phyloP scores from a whole-genome alignment of 2,797 vertebrate genomes.

The Ambastaia sidthimunki region DNA sequence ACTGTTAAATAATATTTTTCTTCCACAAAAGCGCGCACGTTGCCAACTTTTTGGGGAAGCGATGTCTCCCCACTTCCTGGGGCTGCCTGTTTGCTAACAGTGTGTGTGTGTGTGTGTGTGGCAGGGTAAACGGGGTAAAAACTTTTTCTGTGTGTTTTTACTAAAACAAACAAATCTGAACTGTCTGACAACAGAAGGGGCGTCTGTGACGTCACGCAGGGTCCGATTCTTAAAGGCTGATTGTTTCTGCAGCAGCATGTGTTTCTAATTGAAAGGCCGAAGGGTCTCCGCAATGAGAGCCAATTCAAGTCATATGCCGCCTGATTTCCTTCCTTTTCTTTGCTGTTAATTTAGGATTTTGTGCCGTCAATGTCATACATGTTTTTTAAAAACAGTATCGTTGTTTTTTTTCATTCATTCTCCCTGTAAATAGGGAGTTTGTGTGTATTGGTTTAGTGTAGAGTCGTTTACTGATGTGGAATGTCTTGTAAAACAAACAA shows the following conservation, averaged over 20 bases:
- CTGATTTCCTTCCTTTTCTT: not conserved
- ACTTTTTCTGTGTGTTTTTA: not conserved
- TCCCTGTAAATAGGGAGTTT: not conserved
- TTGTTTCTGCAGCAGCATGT: conserved; percentile 25
- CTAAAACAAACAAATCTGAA: not conserved
- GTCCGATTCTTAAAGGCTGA: not conserved
- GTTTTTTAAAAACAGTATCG: not conserved
- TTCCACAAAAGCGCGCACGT: not conserved
- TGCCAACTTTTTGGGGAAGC: conserved; percentile 40
- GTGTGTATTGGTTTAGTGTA: not conserved
- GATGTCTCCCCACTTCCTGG: conserved; percentile 22
- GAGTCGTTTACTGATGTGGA: not conserved
- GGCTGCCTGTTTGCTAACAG: conserved; percentile 8
- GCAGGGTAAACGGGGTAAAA: not conserved
- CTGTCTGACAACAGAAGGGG: not conserved
- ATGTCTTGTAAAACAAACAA: conserved; percentile 4
- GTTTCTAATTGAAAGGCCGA: conserved; percentile 46
- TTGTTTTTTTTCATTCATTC: not conserved
- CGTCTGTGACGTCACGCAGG: not conserved
- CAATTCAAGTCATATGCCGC: conserved; percentile 23
- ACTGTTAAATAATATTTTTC: not conserved
- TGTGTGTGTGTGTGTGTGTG: conserved; percentile 33
- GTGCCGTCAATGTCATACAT: not conserved
- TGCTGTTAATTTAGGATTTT: not conserved
- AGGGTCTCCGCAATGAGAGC: not conserved